Base-by-base conservation (phyloP, 2,888 invertebrate genomes). In the Lasioglossum pauxillum region DNA sequence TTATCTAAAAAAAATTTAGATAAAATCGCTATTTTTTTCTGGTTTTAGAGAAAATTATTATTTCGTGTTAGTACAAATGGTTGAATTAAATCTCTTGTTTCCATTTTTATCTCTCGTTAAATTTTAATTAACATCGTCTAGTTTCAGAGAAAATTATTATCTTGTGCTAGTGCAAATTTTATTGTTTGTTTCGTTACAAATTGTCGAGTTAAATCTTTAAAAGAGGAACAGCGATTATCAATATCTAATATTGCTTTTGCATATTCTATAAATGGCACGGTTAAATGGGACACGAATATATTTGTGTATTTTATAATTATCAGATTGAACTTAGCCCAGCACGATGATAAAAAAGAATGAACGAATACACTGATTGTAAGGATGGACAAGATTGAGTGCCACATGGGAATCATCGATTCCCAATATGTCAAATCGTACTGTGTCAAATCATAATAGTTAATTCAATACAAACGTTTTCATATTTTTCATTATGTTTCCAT, bases 401-500 rank as follows among this genome's bases (percentile, higher is more conserved):
- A n/a, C 57, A 12, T n/a, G 57, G 10, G 57, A 57, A 57, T 57
- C 57, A 57, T 57, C 57, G 57, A n/a, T 57, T 57, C n/a, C 57
- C 57, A n/a, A 57, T 57, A 57, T 57, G 57, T 57, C 57, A 57
- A 57, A 57, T 57, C 5, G 57, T n/a, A n/a, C n/a, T n/a, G n/a
- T 12, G 57, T 57, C 57, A 57, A n/a, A 57, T 57, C 57, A 57
- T n/a, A n/a, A 57, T 57, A n/a, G 57, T n/a, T 57, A 57, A 57
- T 57, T 57, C 57, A 57, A 57, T 57, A n/a, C 57, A 12, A n/a
- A n/a, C n/a, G n/a, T 57, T 57, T 57, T n/a, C n/a, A n/a, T 57
- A 57, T 57, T 57, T 57, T 57, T 57, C n/a, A 57, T 57, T 57
- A 57, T n/a, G n/a, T n/a, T n/a, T 57, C n/a, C 57, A n/a, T n/a